Percentiles rank a stretch among this genome's conserved stretches.
These are phyloP conservation scores for Halictus ligatus DNA, from an alignment of 2,888 invertebrate genomes.

Conservation along the genomic window DNA sequence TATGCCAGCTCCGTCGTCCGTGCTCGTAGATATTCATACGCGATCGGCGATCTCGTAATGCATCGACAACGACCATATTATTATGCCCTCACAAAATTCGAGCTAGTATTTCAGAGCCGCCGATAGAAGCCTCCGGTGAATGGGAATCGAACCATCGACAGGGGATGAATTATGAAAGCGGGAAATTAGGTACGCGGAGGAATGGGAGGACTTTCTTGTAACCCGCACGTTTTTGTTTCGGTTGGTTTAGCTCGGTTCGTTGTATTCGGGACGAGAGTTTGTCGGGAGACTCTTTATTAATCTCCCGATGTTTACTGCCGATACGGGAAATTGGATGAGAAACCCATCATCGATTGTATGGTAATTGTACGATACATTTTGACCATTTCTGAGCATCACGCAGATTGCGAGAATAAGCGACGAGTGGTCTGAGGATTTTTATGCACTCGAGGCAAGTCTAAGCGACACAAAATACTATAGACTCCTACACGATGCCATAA, in stretches of 20 bases:
- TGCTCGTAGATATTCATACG: slow-evolving; percentile 69
- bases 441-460: background rate
- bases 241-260: background rate
- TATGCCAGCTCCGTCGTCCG: slow-evolving; percentile 39
- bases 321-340: background rate
- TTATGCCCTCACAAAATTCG: slow-evolving; percentile 44
- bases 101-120: slow-evolving; percentile 41
- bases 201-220: background rate
- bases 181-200: slow-evolving; percentile 23
- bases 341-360: background rate
- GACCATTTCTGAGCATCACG: background rate
- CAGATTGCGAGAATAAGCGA: background rate
- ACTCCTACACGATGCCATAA: background rate
- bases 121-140: slow-evolving; percentile 36
- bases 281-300: background rate
- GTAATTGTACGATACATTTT: background rate
- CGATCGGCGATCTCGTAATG: slow-evolving; percentile 60
- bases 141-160: slow-evolving; percentile 47
- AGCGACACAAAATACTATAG: background rate
- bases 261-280: background rate
- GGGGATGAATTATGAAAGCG: slow-evolving; percentile 29
- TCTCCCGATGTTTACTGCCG: background rate
- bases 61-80: slow-evolving; percentile 54
- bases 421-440: background rate
- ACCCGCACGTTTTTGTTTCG: background rate